Evolutionary conservation across 2,113 vertebrate genomes (phyloP).

Genomic region (Lipotes vexillifer): DNA sequence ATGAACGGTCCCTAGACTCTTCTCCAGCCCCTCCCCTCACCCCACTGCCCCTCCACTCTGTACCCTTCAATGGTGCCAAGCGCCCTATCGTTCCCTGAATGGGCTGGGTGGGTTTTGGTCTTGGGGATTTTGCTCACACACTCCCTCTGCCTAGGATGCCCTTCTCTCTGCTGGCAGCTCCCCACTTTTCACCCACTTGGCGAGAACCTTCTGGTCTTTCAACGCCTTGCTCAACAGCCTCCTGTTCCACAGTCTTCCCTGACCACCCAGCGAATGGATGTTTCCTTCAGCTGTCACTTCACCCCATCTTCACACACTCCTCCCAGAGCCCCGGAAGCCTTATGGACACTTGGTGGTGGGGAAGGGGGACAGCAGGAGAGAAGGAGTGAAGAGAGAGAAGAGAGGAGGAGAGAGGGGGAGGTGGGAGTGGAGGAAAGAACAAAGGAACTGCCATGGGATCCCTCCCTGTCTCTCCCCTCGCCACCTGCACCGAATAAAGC

Average conservation of each 20-base stretch:
- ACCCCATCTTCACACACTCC: too few relatives aligned
- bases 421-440: neutral
- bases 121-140: neutral
- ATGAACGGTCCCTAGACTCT: neutral
- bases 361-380: neutral
- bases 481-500: neutral
- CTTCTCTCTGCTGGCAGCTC: neutral
- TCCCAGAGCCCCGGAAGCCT: neutral
- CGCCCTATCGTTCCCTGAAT: neutral
- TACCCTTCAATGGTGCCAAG: neutral
- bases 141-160: neutral
- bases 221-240: neutral
- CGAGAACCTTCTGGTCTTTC: neutral
- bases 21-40: neutral
- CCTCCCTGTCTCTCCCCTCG: neutral
- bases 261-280: neutral
- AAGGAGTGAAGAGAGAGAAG: neutral
- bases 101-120: neutral
- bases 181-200: neutral
- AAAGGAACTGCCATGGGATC: neutral
- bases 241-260: neutral
- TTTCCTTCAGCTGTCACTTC: neutral
- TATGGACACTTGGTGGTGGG: too few relatives aligned
- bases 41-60: fast-evolving
- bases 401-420: neutral